Base-by-base conservation (phyloP, 1,140 invertebrate genomes). In the Trachymyrmex cornetzi region DNA sequence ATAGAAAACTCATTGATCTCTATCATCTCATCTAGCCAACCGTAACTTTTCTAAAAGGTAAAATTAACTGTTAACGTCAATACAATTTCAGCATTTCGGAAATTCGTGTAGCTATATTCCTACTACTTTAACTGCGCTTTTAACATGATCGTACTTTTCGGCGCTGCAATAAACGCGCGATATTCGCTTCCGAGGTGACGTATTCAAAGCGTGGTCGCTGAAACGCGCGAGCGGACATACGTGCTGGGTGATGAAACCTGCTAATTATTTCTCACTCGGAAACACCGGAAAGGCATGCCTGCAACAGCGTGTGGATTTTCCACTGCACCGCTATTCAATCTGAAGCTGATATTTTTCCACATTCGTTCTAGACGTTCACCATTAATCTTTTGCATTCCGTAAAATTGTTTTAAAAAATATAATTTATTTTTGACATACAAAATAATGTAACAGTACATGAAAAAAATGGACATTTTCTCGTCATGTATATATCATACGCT, bases 181-280 rank as follows among this genome's bases (percentile, higher is more conserved):
- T 84, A 82, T 82, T 74, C 67, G 80, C 67, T 74, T 59, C 80
- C 67, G 77, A 44, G 34, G 48, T 69, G 24, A 14, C 48, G 30
- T 53, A 69, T 55, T 80, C 77, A 80, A 80, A 80, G 77, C 27
- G 63, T 63, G 63, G 44, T 55, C 44, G 44, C 5, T 80, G 77
- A 63, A 80, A 80, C 63, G 77, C 53, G 66, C 50, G 66, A 27
- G 19, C 55, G 24, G 67, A 74, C 71, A 72, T 74, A 82, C 67
- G 80, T 82, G 80, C 67, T 57, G 34, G 55, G 2, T 61, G 55
- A 82, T 57, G 67, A 84, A 64, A 61, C 59, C 38, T 75, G 69
- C 80, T 84, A 75, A 84, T 84, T 74, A 84, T 75, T 84, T 84
- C 80, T 61, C 80, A 53, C 80, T 82, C 55, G 55, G 69, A 75